These are phyloP conservation scores for Lycocerus yunnanus DNA, from an alignment of 2,888 invertebrate genomes.

Conservation along the genomic window DNA sequence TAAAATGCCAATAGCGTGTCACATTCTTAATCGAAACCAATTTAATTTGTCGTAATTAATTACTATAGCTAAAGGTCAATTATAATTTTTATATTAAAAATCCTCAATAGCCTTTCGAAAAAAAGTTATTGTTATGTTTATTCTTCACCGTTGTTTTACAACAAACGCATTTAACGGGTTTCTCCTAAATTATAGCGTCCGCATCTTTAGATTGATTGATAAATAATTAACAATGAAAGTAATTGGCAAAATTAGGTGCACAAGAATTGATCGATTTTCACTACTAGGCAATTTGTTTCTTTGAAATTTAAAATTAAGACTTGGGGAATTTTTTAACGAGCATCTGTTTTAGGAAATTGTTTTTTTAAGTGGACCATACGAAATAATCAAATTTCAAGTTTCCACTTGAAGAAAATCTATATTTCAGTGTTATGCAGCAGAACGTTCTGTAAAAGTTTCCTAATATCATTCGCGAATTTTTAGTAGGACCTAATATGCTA, in stretches of 20 bases:
- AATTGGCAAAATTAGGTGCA: background rate
- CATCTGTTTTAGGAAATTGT: background rate
- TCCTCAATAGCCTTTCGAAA: background rate
- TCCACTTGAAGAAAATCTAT: too few relatives aligned
- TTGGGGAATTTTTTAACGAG: background rate
- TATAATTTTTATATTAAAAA: background rate
- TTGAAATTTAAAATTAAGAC: background rate
- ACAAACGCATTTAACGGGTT: background rate
- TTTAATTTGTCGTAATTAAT: background rate
- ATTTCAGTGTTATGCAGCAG: too few relatives aligned
- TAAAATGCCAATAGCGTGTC: conserved; percentile 1
- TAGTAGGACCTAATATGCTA: too few relatives aligned
- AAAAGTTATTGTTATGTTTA: background rate
- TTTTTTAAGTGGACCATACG: background rate
- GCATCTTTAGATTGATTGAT: background rate
- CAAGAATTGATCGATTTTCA: background rate
- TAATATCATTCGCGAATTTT: too few relatives aligned
- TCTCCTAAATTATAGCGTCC: background rate
- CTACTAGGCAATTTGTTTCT: background rate
- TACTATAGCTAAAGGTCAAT: background rate
- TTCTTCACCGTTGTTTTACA: background rate
- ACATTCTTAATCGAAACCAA: background rate
- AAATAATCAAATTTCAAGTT: background rate
- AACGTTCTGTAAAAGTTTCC: too few relatives aligned
- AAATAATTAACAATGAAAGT: conserved; percentile 3